Percentiles rank a stretch among this genome's conserved stretches.
phyloP scores from a whole-genome alignment of 2,888 invertebrate genomes.

The Chromoteleia sp. region DNA sequence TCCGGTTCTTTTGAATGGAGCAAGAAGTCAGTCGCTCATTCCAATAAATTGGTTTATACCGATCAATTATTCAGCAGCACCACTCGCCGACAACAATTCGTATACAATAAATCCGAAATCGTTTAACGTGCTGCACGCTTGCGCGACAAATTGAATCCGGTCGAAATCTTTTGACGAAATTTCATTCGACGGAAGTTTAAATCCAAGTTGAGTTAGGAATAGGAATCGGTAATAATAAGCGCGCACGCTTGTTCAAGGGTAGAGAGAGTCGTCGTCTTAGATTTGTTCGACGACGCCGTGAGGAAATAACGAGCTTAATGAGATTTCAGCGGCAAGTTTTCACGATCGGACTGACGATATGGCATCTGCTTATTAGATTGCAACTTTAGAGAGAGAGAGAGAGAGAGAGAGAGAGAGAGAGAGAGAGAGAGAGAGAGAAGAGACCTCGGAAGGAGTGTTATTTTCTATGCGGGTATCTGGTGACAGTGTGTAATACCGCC shows the following conservation, averaged over 20 bases:
- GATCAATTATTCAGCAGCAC: constrained; percentile 26
- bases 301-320: constrained; percentile 49
- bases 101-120: not conserved
- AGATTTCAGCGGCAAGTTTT: constrained; percentile 59
- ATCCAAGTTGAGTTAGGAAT: too few species aligned
- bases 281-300: not conserved
- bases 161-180: constrained; percentile 5
- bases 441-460: constrained; percentile 48
- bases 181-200: too few species aligned
- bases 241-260: too few species aligned
- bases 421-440: not conserved
- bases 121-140: too few species aligned
- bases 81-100: not conserved
- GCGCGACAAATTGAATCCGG: too few species aligned
- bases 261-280: not conserved
- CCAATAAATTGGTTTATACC: constrained; percentile 38
- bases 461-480: constrained; percentile 38
- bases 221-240: not conserved
- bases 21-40: constrained; percentile 44
- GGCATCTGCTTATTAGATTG: constrained; percentile 55
- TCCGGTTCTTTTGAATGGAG: constrained; percentile 43
- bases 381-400: constrained; percentile 5
- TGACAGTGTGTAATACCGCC: constrained; percentile 62
- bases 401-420: not conserved
- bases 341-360: constrained; percentile 47